These are phyloP conservation scores for Lysiphlebus fabarum DNA, from an alignment of 1,140 invertebrate genomes.

Conservation along the genomic window DNA sequence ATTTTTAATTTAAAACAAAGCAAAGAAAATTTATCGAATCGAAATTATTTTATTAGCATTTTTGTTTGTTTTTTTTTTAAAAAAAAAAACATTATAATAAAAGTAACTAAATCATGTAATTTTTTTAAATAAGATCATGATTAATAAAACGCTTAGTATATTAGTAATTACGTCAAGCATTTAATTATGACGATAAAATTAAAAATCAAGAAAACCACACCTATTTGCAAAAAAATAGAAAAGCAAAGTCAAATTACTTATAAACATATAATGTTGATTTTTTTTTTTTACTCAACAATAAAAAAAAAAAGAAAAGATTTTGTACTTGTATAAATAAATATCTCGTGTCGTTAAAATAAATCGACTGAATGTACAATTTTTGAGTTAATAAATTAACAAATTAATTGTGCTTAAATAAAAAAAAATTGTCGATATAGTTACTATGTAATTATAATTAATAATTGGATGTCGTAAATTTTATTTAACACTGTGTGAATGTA, in stretches of 20 bases:
- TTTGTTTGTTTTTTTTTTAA: too few species aligned
- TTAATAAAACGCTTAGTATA: constrained; percentile 23
- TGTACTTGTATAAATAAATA: constrained; percentile 48
- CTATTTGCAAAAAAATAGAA: constrained; percentile 31
- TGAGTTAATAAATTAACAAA: constrained; percentile 18
- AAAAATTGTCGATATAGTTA: too few species aligned
- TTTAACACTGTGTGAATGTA: constrained; percentile 20
- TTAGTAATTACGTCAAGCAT: constrained; percentile 18
- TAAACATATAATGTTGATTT: constrained; percentile 31
- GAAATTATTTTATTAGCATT: too few species aligned
- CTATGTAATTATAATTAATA: constrained; percentile 17
- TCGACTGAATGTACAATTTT: constrained; percentile 30
- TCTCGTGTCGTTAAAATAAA: constrained; percentile 18
- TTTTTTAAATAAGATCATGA: constrained; percentile 20
- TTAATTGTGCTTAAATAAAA: neutral
- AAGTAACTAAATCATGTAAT: too few species aligned
- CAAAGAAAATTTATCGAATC: too few species aligned
- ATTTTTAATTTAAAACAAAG: too few species aligned
- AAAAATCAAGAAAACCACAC: constrained; percentile 20
- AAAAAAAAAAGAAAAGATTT: constrained; percentile 51
- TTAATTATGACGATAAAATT: constrained; percentile 17
- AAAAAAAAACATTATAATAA: too few species aligned
- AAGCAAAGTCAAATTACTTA: constrained; percentile 41
- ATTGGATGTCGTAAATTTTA: constrained; percentile 17
- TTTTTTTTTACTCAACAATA: constrained; percentile 27